These are phyloP conservation scores for Drosophila tanythrix DNA, from an alignment of 2,888 invertebrate genomes.

Conservation along the genomic window DNA sequence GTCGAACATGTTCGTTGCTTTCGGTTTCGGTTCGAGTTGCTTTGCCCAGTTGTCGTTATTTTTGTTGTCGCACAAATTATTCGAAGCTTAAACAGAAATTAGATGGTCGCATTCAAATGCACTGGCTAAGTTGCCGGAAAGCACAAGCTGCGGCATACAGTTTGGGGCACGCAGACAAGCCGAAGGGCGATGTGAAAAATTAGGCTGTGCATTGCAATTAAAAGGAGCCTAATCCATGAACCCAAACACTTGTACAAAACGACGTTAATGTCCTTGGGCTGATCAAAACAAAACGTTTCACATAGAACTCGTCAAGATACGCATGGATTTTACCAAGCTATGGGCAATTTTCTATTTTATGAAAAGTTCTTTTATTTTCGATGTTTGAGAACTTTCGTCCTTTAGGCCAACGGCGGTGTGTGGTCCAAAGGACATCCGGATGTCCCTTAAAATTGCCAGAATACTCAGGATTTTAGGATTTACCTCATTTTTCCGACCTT, in stretches of 20 bases:
- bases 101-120: background rate
- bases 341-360: background rate
- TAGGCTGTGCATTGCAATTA: background rate
- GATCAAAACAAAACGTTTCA: background rate
- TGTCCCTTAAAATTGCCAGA: background rate
- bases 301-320: no score
- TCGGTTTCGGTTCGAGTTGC: background rate
- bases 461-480: background rate
- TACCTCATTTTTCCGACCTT: background rate
- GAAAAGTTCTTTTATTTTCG: background rate
- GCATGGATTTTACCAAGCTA: background rate
- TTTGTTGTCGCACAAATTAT: background rate
- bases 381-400: background rate
- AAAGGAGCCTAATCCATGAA: background rate
- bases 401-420: background rate
- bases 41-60: background rate
- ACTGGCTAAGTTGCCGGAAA: background rate
- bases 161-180: background rate
- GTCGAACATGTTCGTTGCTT: conserved; percentile 43
- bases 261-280: background rate
- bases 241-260: background rate
- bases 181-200: no score
- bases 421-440: background rate
- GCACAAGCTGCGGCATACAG: background rate
- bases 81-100: background rate